Base-by-base conservation (phyloP, 2,888 invertebrate genomes). In the Cosmia trapezina region DNA sequence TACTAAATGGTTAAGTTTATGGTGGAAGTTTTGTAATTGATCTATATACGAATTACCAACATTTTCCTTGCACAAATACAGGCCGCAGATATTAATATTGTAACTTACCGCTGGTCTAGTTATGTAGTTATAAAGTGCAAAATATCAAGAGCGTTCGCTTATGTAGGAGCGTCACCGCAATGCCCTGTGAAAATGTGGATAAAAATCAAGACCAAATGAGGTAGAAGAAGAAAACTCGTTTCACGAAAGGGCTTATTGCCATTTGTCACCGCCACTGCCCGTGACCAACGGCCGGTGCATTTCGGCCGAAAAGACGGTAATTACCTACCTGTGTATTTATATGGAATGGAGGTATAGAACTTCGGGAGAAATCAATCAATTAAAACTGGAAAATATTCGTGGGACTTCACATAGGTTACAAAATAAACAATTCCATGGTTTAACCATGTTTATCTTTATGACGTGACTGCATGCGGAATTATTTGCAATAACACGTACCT, bases 401-500 rank as follows among this genome's bases (percentile, higher is more conserved):
- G 22, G 22, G 17, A 47, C n/a, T 73, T 70, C 33, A 47, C 47
- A 14, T 73, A 3, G 4, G 19, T 53, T 33, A 75, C 12, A 53
- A 11, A 37, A 54, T n/a, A 54, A 68, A 49, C 28, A 8, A 61
- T 54, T 65, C n/a, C 43, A 12, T 33, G 74, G 60, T 60, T 56
- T 76, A 37, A 33, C 57, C 56, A 49, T 67, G 43, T 66, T 76
- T 57, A 47, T 51, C 8, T 28, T n/a, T 61, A 68, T 49, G 49
- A 41, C 49, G 53, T 43, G 53, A 49, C 28, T 64, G 76, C 14
- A 56, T 59, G 12, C 80, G 33, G 66, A 64, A 65, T 51, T 80
- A 65, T 76, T 81, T 76, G 81, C 37, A 9, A n/a, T 49, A 19
- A 62, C 41, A 79, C 33, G 12, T 62, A 41, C 12, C 19, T 56